Base-by-base conservation (phyloP, 1,140 invertebrate genomes). In the Drosophila elegans region DNA sequence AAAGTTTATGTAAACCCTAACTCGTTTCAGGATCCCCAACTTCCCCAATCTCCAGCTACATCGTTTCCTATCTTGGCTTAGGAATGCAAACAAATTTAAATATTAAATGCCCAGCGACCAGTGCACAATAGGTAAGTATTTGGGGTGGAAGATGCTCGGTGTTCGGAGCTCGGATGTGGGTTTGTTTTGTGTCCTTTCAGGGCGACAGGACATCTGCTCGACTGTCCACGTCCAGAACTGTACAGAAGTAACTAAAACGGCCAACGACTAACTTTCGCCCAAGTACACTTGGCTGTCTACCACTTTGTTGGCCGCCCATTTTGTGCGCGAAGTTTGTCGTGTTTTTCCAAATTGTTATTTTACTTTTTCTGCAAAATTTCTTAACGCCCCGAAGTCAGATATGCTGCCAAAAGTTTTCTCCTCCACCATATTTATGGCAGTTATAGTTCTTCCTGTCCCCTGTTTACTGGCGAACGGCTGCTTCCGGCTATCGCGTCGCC, bases 21-120 rank as follows among this genome's bases (percentile, higher is more conserved):
- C 64, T 51, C 76, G 62, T 79, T 79, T 41, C 56, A 41, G 59
- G 57, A 73, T 34, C 38, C 25, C 51, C 53, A 38, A 42, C 16
- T 21, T 57, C 57, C 63, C 72, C 56, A 60, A 11, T 6, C 29
- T 10, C 29, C 1, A 12, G 3, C 39, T 54, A 21, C 29, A 41
- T 27, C 21, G 25, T 13, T 42, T 59, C 56, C 54, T 53, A 48
- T n/a, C 32, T 16, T 16, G 46, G 39, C 71, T 86, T 86, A 86
- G 76, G 82, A 86, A 88, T 86, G 83, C 82, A 86, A 62, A 86
- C 82, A 88, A 71, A 86, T 86, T 86, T 86, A 79, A 86, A 86
- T 86, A 86, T 86, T 86, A 86, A 88, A 88, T 88, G 83, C 63
- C 78, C 6, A 61, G 44, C 51, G 46, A 41, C 4, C 45, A 34